Evolutionary conservation across 2,888 invertebrate species (phyloP).

Genomic region (Drosophila testacea): DNA sequence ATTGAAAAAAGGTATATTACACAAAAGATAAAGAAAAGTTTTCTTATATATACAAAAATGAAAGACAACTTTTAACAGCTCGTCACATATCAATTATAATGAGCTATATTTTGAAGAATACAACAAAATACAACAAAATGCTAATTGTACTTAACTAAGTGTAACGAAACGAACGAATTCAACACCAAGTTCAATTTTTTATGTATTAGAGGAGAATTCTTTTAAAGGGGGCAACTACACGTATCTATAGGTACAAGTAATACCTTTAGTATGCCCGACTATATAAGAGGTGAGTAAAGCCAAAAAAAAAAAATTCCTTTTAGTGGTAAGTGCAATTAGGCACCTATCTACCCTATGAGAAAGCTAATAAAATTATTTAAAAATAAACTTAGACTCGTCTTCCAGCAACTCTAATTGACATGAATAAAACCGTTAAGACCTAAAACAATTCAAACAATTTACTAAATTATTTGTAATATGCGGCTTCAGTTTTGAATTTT

Average conservation of each 20-base stretch:
- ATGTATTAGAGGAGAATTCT: constrained; percentile 53
- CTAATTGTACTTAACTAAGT: constrained; percentile 25
- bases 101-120: constrained; percentile 64
- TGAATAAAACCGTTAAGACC: constrained; percentile 47
- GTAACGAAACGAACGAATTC: constrained; percentile 62
- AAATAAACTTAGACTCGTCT: constrained; percentile 75
- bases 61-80: constrained; percentile 64
- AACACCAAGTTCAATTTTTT: constrained; percentile 70
- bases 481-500: constrained; percentile 14
- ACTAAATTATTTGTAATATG: constrained; percentile 10
- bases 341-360: constrained; percentile 20
- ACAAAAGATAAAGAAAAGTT: constrained; percentile 43
- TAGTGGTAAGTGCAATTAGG: constrained; percentile 7
- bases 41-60: constrained; percentile 47
- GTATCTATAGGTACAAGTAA: constrained; percentile 8
- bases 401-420: constrained; percentile 75
- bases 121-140: constrained; percentile 29
- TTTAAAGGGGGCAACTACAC: constrained; percentile 16
- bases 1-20: constrained; percentile 48
- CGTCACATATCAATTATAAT: constrained; percentile 77
- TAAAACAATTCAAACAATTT: constrained; percentile 19
- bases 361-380: constrained; percentile 9
- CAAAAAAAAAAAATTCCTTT: constrained; percentile 39
- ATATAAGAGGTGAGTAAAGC: constrained; percentile 67
- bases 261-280: constrained; percentile 9